These are phyloP conservation scores for Lapara coniferarum DNA, from an alignment of 2,888 invertebrate genomes.

Conservation along the genomic window DNA sequence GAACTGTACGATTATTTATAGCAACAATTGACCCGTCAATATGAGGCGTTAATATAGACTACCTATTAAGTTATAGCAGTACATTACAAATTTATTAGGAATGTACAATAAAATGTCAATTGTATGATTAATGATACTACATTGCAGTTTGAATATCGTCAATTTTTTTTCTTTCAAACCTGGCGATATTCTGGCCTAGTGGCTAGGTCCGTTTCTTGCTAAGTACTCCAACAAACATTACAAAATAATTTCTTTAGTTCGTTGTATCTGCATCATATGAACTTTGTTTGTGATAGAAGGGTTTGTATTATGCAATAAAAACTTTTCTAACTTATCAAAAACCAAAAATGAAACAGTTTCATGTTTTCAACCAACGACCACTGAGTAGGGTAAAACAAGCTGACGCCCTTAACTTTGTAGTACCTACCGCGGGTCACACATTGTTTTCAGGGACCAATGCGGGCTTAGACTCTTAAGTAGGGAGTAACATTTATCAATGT, in stretches of 20 bases:
- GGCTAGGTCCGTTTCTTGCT: too few relatives aligned
- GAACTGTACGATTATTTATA: too few relatives aligned
- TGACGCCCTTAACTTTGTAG: conserved; percentile 47
- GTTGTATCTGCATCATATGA: background rate
- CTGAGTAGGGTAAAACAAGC: conserved; percentile 42
- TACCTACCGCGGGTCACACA: conserved; percentile 39
- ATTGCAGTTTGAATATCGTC: too few relatives aligned
- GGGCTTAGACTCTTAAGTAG: conserved; percentile 50
- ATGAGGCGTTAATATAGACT: too few relatives aligned
- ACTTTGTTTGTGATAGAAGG: background rate
- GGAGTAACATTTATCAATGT: conserved; percentile 33
- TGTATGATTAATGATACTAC: too few relatives aligned
- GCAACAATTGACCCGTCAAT: too few relatives aligned
- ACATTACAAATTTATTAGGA: too few relatives aligned
- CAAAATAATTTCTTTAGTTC: background rate
- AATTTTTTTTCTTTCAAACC: too few relatives aligned
- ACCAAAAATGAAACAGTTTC: conserved; percentile 37
- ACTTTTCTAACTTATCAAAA: conserved; percentile 8
- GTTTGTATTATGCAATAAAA: conserved; percentile 11
- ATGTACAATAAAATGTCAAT: too few relatives aligned
- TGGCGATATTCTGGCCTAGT: too few relatives aligned
- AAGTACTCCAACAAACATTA: background rate
- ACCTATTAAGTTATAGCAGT: too few relatives aligned
- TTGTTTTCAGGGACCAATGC: conserved; percentile 42
- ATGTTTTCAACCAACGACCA: conserved; percentile 36